A percentile compares a stretch with the other conserved stretches of the same genome.
phyloP scores from a whole-genome alignment of 92 coral and sea anemone genomes.

The Phymanthus crucifer region DNA sequence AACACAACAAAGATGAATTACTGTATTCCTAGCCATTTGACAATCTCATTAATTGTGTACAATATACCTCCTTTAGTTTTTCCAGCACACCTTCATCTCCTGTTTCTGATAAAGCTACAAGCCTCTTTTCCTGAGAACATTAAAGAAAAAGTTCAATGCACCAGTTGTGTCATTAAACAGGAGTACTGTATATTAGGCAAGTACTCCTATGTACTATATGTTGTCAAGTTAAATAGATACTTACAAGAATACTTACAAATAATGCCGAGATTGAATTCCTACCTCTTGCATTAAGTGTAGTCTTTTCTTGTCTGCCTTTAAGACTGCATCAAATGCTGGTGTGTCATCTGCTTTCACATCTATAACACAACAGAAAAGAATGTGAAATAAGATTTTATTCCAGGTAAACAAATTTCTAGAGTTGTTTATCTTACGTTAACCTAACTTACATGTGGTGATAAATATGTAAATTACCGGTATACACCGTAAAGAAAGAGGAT shows the following conservation, averaged over 20 bases:
- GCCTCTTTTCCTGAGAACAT: conserved; percentile 69
- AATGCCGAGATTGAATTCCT: not conserved
- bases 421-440: too few species aligned
- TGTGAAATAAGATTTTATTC: too few species aligned
- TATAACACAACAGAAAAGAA: not conserved
- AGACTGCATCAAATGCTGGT: conserved; percentile 98
- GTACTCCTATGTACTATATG: not conserved
- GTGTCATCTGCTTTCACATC: conserved; percentile 94
- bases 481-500: too few species aligned
- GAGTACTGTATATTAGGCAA: not conserved
- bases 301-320: conserved; percentile 89
- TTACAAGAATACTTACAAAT: too few species aligned
- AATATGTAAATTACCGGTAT: too few species aligned
- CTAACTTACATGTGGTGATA: too few species aligned
- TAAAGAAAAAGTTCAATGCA: not conserved
- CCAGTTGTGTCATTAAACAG: not conserved
- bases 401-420: too few species aligned
- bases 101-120: conserved; percentile 78
- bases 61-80: conserved; percentile 84
- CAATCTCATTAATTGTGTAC: too few species aligned
- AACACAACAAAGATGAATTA: conserved; percentile 3
- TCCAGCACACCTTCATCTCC: conserved; percentile 89
- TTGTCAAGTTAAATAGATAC: not conserved
- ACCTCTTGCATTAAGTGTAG: conserved; percentile 84
- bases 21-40: too few species aligned